Conservation (phyloP, 2,888 invertebrate species). For the Papilio demoleus region DNA sequence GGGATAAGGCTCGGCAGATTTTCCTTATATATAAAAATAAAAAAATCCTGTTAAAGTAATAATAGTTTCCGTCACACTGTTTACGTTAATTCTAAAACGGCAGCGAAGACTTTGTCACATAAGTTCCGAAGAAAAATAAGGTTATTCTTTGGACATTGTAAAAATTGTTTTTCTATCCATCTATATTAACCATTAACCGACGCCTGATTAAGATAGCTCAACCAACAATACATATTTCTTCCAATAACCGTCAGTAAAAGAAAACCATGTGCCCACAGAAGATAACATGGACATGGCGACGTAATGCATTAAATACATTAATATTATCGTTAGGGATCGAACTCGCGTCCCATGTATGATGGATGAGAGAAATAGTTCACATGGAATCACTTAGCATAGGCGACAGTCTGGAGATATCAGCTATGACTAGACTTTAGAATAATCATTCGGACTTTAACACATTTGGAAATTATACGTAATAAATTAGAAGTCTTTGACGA, state of each 20-base stretch:
- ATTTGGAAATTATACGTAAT: too few species aligned
- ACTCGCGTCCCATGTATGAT: slow-evolving; percentile 42
- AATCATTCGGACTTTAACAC: too few species aligned
- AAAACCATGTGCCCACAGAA: slow-evolving; percentile 4
- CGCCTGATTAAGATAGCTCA: neutral
- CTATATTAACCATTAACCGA: neutral
- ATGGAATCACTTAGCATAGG: neutral
- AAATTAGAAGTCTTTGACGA: too few species aligned
- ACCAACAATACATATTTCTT: slow-evolving; percentile 1
- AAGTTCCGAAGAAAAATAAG: too few species aligned
- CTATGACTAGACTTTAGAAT: neutral
- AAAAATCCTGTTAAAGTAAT: too few species aligned
- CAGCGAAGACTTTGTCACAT: too few species aligned
- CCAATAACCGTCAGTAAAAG: slow-evolving; percentile 4
- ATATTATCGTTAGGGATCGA: slow-evolving; percentile 41
- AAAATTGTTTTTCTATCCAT: too few species aligned
- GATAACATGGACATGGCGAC: slow-evolving; percentile 18
- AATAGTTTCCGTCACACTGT: too few species aligned
- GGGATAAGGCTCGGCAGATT: too few species aligned
- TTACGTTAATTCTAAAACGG: too few species aligned
- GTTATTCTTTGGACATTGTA: too few species aligned
- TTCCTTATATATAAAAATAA: too few species aligned
- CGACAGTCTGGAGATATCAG: neutral
- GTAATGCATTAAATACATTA: slow-evolving; percentile 41
- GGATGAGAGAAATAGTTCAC: slow-evolving; percentile 41